A percentile compares a stretch with the other conserved stretches of the same genome.
phyloP scores from a whole-genome alignment of 2,888 invertebrate genomes.

The Agriopis marginaria region DNA sequence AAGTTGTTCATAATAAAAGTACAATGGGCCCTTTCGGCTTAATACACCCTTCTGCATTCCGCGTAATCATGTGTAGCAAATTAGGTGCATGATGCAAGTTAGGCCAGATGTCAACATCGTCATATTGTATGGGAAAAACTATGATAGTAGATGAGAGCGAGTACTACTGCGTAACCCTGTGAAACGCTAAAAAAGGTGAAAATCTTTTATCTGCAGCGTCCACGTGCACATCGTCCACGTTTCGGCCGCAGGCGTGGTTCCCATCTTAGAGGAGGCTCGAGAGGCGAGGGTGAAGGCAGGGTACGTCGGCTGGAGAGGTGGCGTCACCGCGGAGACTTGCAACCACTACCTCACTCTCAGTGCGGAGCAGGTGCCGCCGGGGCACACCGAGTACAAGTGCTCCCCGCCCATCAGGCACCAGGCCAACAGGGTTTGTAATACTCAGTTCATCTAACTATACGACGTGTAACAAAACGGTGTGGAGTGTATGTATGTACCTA shows the following conservation, averaged over 20 bases:
- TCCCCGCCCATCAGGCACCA: conserved; percentile 88
- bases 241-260: conserved; percentile 85
- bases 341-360: conserved; percentile 88
- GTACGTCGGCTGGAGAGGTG: conserved; percentile 79
- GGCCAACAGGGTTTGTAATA: conserved; percentile 79
- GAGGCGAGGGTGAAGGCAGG: conserved; percentile 76
- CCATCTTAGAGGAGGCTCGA: conserved; percentile 80
- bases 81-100: no score
- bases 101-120: no score
- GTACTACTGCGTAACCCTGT: no score
- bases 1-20: no score
- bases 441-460: neutral
- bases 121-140: no score
- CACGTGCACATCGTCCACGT: conserved; percentile 88
- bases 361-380: conserved; percentile 86
- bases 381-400: conserved; percentile 89
- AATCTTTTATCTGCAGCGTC: conserved; percentile 65
- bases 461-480: no score
- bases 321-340: conserved; percentile 89
- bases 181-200: no score
- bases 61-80: no score
- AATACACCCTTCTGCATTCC: no score
- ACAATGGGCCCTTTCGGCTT: no score
- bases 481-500: no score
- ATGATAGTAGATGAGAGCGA: no score